A percentile compares a stretch with the other conserved stretches of the same genome.
phyloP scores from a whole-genome alignment of 2,888 invertebrate genomes.

The Brenthis ino region DNA sequence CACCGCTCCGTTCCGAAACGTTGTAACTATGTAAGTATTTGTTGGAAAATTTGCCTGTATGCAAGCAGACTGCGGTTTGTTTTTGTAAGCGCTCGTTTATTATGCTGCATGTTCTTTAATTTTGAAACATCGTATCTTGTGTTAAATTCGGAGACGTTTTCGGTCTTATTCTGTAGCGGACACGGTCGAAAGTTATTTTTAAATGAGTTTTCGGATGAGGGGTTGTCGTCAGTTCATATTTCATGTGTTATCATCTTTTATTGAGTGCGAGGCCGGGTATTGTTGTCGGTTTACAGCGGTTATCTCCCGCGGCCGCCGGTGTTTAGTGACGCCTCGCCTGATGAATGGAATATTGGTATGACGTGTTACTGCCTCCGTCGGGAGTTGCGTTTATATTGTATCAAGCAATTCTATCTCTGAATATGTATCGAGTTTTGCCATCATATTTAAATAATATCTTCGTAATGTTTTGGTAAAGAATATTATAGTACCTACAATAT shows the following conservation, averaged over 20 bases:
- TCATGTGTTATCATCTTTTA: slow-evolving; percentile 83
- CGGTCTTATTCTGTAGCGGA: slow-evolving; percentile 38
- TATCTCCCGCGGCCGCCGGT: slow-evolving; percentile 73
- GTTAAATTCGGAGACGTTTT: slow-evolving; percentile 34
- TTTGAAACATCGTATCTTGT: slow-evolving; percentile 56
- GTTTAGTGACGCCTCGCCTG: slow-evolving; percentile 73
- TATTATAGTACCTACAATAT: slow-evolving; percentile 4
- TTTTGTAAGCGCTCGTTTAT: slow-evolving; percentile 73
- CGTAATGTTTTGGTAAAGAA: slow-evolving; percentile 10
- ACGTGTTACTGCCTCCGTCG: slow-evolving; percentile 47
- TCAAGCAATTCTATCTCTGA: slow-evolving; percentile 34
- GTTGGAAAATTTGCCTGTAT: slow-evolving; percentile 78
- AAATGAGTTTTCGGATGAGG: slow-evolving; percentile 50
- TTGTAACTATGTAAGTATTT: slow-evolving; percentile 74
- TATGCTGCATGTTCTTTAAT: slow-evolving; percentile 56
- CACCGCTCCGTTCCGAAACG: slow-evolving; percentile 74
- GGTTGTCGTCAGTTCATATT: slow-evolving; percentile 79
- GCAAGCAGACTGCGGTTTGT: slow-evolving; percentile 70
- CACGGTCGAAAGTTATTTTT: slow-evolving; percentile 46
- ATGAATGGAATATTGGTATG: slow-evolving; percentile 75
- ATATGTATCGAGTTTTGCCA: slow-evolving; percentile 26
- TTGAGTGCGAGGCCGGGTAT: slow-evolving; percentile 79
- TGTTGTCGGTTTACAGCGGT: slow-evolving; percentile 80
- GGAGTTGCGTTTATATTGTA: slow-evolving; percentile 44
- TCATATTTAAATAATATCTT: slow-evolving; percentile 12